Conservation (phyloP, 2,797 vertebrate genomes). For the Neosalanx taihuensis region DNA sequence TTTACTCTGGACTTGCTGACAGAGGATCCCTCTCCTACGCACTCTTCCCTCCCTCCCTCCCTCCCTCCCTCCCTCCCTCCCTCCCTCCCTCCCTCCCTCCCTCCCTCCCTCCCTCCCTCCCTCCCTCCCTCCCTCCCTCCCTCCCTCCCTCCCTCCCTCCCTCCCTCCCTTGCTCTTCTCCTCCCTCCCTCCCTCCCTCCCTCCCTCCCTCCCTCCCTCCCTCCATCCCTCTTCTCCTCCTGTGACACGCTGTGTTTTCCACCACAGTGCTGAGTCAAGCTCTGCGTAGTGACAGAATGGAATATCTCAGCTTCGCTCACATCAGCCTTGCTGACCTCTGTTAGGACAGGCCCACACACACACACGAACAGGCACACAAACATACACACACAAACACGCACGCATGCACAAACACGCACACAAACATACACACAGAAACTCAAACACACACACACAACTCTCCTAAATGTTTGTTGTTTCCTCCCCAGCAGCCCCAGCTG, state of each 20-base stretch:
- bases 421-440: not conserved
- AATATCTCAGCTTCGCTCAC: not conserved
- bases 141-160: not conserved
- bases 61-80: too few species aligned
- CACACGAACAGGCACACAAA: not conserved
- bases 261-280: slow-evolving; percentile 54
- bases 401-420: not conserved
- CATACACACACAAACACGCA: slow-evolving; percentile 8
- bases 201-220: not conserved
- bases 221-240: slow-evolving; percentile 45
- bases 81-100: too few species aligned
- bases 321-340: slow-evolving; percentile 3
- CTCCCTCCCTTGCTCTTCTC: slow-evolving; percentile 42
- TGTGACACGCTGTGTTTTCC: slow-evolving; percentile 33
- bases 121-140: slow-evolving; percentile 39
- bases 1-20: slow-evolving; percentile 1
- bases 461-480: not conserved
- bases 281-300: not conserved
- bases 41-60: too few species aligned
- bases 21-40: not conserved
- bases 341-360: slow-evolving; percentile 10
- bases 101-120: not conserved
- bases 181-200: not conserved
- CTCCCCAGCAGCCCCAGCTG: slow-evolving; percentile 31
- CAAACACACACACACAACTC: slow-evolving; percentile 4